Evolutionary conservation across 2,888 invertebrate species (phyloP).

Genomic region (Hydriomena furcata): DNA sequence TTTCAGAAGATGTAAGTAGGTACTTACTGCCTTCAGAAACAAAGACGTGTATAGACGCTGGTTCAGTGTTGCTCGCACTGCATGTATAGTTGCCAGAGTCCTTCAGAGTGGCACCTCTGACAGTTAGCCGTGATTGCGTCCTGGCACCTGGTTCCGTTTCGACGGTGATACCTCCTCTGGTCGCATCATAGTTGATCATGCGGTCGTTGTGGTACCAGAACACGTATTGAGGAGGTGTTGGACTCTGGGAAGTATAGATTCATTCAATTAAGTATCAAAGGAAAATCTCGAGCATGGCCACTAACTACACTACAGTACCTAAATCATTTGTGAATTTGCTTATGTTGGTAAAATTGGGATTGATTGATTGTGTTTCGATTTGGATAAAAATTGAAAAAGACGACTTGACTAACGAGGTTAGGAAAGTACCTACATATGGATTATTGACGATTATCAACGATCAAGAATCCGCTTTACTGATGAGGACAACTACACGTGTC

Average conservation of each 20-base stretch:
- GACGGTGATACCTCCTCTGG: conserved; percentile 91
- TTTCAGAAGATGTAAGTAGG: background rate
- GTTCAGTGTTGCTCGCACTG: conserved; percentile 94
- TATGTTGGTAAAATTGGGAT: no score
- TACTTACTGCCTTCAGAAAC: conserved; percentile 92
- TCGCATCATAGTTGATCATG: conserved; percentile 96
- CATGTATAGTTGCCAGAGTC: conserved; percentile 97
- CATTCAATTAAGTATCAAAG: no score
- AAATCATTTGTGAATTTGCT: no score
- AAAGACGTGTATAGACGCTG: conserved; percentile 94
- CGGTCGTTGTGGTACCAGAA: conserved; percentile 98
- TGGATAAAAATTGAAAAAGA: no score
- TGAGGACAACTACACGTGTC: no score
- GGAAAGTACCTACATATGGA: no score
- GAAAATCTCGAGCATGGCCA: no score
- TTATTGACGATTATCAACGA: no score
- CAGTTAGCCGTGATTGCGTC: conserved; percentile 93
- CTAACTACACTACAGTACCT: no score
- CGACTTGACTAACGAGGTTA: no score
- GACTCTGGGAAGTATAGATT: conserved; percentile 87
- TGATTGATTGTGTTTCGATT: no score
- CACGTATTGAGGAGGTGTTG: conserved; percentile 96
- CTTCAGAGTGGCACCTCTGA: conserved; percentile 92
- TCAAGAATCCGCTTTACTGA: no score
- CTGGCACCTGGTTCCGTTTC: conserved; percentile 94